These are phyloP conservation scores for Alosa alosa DNA, from an alignment of 2,113 vertebrate genomes.

Conservation along the genomic window DNA sequence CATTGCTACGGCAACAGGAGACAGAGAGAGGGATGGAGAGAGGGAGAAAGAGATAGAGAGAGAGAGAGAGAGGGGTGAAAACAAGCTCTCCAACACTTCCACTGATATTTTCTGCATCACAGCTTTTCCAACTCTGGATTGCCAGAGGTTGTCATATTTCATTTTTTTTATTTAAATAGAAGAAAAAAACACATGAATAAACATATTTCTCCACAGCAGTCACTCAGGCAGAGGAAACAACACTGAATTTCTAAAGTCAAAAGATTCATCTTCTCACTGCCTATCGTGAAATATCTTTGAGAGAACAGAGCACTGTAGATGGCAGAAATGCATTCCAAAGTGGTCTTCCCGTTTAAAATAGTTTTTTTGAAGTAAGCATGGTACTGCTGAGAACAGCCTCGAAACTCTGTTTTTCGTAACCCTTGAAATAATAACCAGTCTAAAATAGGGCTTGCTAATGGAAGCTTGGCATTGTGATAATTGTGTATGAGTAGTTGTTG, in stretches of 20 bases:
- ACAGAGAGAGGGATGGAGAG: slow-evolving; percentile 30
- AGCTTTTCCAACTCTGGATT: slow-evolving; percentile 9
- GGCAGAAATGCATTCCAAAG: background rate
- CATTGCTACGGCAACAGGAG: slow-evolving; percentile 77
- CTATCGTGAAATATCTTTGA: background rate
- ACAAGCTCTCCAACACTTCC: slow-evolving; percentile 37
- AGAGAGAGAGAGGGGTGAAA: background rate
- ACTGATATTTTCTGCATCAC: slow-evolving; percentile 44
- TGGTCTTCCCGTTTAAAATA: background rate
- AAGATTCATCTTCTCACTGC: background rate
- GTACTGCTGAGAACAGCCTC: background rate
- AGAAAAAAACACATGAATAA: slow-evolving; percentile 28
- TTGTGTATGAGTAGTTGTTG: background rate
- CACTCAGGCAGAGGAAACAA: background rate
- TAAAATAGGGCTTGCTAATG: background rate
- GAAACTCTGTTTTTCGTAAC: background rate
- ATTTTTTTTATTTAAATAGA: background rate
- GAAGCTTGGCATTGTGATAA: background rate
- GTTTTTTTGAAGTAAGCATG: background rate
- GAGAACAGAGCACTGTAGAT: background rate
- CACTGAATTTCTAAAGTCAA: background rate
- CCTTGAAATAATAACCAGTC: background rate
- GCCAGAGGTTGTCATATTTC: slow-evolving; percentile 22
- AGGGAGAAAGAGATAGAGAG: background rate
- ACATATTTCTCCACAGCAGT: slow-evolving; percentile 9